phyloP scores from a whole-genome alignment of 2,888 invertebrate genomes.

The Drosophila anomalata region DNA sequence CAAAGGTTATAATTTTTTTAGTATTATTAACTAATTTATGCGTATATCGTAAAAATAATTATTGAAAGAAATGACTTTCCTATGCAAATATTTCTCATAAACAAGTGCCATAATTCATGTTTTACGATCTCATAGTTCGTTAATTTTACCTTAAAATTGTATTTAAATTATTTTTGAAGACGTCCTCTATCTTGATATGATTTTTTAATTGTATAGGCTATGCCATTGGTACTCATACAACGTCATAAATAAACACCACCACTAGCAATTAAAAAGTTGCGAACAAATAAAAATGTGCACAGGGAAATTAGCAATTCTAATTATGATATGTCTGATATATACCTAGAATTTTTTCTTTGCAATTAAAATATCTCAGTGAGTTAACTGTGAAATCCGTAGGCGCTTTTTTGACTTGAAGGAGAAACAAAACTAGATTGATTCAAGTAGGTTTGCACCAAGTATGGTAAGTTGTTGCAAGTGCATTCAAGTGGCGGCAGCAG shows the following conservation, averaged over 20 bases:
- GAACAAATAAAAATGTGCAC: not conserved
- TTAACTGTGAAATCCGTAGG: conserved; percentile 13
- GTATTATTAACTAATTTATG: too few species aligned
- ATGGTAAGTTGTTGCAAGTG: conserved; percentile 31
- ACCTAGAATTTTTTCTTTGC: not conserved
- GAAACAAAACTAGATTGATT: conserved; percentile 26
- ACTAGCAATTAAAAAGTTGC: conserved; percentile 1
- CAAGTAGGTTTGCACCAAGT: conserved; percentile 29
- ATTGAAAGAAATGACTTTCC: not conserved
- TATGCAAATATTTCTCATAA: not conserved
- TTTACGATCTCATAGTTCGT: not conserved
- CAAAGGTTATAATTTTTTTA: too few species aligned
- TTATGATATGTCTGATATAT: not conserved
- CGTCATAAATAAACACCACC: not conserved
- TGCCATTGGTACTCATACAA: not conserved
- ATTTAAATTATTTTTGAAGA: not conserved
- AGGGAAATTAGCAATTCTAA: conserved; percentile 3
- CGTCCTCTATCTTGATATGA: not conserved
- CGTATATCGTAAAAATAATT: not conserved
- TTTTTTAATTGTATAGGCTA: not conserved
- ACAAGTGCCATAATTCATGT: not conserved
- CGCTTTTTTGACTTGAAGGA: conserved; percentile 4
- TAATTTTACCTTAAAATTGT: not conserved
- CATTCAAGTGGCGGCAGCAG: conserved; percentile 3
- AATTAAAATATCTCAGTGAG: conserved; percentile 23